Conservation (phyloP, 2,113 vertebrate species). For the Dolichotis patagonum region DNA sequence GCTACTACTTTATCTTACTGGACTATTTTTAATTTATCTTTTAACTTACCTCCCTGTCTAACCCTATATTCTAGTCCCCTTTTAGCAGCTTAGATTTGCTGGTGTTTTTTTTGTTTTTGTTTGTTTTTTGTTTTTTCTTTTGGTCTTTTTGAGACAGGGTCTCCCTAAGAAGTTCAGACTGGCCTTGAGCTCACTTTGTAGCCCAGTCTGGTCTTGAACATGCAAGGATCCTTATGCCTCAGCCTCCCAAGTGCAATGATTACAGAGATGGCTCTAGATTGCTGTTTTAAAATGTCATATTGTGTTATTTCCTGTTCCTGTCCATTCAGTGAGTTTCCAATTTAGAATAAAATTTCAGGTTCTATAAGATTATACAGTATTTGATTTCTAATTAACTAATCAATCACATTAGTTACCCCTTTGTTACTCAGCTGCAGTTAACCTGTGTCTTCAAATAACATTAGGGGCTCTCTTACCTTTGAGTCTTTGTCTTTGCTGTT, state of each 20-base stretch:
- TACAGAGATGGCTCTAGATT: not conserved
- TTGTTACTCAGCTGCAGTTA: not conserved
- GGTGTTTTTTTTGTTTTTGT: too few relatives aligned
- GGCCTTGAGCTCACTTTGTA: too few relatives aligned
- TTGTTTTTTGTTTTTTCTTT: too few relatives aligned
- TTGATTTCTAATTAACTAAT: constrained; percentile 25
- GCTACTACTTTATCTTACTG: not conserved
- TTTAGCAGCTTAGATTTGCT: not conserved
- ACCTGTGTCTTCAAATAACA: not conserved
- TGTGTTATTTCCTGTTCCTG: not conserved
- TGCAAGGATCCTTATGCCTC: too few relatives aligned
- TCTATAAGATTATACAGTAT: not conserved
- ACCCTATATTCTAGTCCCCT: not conserved
- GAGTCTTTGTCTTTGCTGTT: not conserved
- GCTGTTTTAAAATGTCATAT: constrained; percentile 16
- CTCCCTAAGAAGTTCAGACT: too few relatives aligned
- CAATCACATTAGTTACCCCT: not conserved
- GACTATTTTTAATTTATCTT: not conserved
- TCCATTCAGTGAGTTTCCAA: not conserved
- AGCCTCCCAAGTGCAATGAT: too few relatives aligned
- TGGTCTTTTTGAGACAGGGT: too few relatives aligned
- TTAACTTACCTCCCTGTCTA: not conserved
- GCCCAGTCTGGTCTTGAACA: too few relatives aligned
- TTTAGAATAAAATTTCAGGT: not conserved
- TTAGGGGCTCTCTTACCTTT: not conserved